phyloP scores from a whole-genome alignment of 2,797 vertebrate species.

The Salmo trutta region DNA sequence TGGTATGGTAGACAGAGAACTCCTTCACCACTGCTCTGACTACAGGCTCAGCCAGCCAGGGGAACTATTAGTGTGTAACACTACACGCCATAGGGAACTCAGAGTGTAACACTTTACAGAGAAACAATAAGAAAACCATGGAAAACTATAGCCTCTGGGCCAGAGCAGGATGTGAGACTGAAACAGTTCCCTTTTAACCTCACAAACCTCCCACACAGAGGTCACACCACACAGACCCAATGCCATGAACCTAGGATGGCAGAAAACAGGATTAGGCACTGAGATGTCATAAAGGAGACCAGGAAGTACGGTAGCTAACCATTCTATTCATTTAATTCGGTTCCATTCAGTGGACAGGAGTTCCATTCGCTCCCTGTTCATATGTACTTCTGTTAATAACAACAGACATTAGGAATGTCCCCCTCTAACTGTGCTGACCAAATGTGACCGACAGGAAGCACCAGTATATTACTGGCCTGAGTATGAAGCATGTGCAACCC shows the following conservation, averaged over 20 bases:
- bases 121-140: not conserved
- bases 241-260: not conserved
- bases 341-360: not conserved
- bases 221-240: not conserved
- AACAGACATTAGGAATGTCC: not conserved
- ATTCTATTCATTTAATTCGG: not conserved
- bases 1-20: not conserved
- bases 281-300: not conserved
- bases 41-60: not conserved
- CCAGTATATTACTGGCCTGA: too few relatives aligned
- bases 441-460: not conserved
- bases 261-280: not conserved
- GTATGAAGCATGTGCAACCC: too few relatives aligned
- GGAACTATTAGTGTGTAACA: not conserved
- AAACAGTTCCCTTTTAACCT: not conserved
- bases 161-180: constrained; percentile 7
- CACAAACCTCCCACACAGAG: not conserved
- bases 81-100: not conserved
- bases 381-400: not conserved
- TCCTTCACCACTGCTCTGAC: not conserved
- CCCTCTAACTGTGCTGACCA: not conserved
- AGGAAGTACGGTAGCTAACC: not conserved
- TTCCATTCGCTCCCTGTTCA: not conserved
- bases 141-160: not conserved
- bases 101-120: not conserved